Conservation (phyloP, 2,888 invertebrate genomes). For the Dasypogon diadema region DNA sequence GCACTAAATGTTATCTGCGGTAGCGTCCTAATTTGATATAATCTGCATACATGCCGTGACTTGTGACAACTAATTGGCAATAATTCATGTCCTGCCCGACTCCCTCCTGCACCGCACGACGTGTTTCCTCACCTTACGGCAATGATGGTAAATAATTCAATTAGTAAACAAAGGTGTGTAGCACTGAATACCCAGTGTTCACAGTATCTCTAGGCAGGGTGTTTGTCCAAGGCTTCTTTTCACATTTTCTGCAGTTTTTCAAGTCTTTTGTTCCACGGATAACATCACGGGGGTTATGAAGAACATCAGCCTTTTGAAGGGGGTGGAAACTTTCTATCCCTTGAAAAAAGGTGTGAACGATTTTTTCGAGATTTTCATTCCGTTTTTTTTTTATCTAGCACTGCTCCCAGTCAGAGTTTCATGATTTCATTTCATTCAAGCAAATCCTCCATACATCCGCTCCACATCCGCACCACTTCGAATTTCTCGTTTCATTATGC, state of each 20-base stretch:
- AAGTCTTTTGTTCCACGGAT: not conserved
- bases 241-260: constrained; percentile 4
- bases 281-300: not conserved
- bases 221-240: not conserved
- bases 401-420: not conserved
- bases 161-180: constrained; percentile 48
- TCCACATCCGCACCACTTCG: not conserved
- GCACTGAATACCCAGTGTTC: constrained; percentile 13
- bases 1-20: constrained; percentile 32
- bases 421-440: constrained; percentile 4
- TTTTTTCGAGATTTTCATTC: constrained; percentile 4
- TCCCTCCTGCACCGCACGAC: too few relatives aligned
- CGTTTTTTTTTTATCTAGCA: not conserved
- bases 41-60: constrained; percentile 33
- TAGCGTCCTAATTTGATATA: constrained; percentile 38
- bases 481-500: not conserved
- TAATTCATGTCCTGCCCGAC: constrained; percentile 18
- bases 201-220: not conserved
- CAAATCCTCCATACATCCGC: not conserved
- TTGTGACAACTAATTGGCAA: constrained; percentile 34
- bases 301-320: not conserved
- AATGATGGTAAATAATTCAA: constrained; percentile 41
- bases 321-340: constrained; percentile 3
- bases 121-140: not conserved
- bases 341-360: constrained; percentile 17